A percentile compares a stretch with the other conserved stretches of the same genome.
These are phyloP conservation scores for Drosophila kikkawai DNA, from an alignment of 1,140 invertebrate species.

Conservation along the genomic window DNA sequence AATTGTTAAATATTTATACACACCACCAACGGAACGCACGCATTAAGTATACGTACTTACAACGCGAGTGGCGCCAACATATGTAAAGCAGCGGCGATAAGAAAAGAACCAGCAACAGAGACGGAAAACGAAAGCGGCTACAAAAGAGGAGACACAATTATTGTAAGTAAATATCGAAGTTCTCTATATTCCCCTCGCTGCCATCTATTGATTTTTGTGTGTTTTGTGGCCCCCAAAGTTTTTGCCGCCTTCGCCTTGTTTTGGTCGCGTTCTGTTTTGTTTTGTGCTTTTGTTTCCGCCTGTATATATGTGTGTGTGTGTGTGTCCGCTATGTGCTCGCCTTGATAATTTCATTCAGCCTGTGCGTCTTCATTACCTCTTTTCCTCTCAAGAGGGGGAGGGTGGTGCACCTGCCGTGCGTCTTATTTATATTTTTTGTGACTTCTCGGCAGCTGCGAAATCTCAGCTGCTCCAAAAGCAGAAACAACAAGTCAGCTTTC, in stretches of 20 bases:
- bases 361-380: conserved; percentile 23
- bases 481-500: conserved; percentile 31
- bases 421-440: conserved; percentile 21
- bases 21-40: conserved; percentile 35
- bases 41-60: conserved; percentile 15
- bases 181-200: conserved; percentile 28
- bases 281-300: conserved; percentile 31
- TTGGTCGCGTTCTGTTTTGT: conserved; percentile 45
- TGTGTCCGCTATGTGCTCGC: conserved; percentile 2
- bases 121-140: conserved; percentile 31
- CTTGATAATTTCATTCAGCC: conserved; percentile 30
- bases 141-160: conserved; percentile 37
- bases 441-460: conserved; percentile 41
- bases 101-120: conserved; percentile 29
- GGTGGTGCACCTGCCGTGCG: conserved; percentile 42
- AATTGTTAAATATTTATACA: conserved; percentile 70
- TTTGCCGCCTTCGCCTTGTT: conserved; percentile 31
- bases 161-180: conserved; percentile 63
- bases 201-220: conserved; percentile 49
- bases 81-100: conserved; percentile 60
- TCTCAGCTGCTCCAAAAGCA: conserved; percentile 49
- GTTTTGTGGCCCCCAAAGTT: conserved; percentile 18
- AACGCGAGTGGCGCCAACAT: conserved; percentile 67
- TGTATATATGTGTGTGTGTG: conserved; percentile 9
- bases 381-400: conserved; percentile 1